Conservation (phyloP, 1,140 invertebrate genomes). For the Lasaia peninsularis region DNA sequence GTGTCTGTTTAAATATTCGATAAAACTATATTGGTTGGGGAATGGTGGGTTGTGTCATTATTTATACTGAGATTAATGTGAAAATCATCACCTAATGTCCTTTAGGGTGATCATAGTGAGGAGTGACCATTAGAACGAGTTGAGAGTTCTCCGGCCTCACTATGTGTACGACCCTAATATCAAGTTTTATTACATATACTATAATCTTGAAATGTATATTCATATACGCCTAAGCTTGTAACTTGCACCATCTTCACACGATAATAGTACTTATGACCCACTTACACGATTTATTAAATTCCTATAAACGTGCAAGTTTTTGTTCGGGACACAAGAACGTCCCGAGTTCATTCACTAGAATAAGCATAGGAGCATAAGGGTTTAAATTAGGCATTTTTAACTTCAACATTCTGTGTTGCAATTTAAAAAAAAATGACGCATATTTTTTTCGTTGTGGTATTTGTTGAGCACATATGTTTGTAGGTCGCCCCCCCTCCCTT, state of each 20-base stretch:
- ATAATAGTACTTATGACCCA: constrained; percentile 33
- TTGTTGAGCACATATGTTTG: constrained; percentile 48
- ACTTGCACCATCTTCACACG: constrained; percentile 19
- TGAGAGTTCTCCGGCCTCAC: neutral
- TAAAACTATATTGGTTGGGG: neutral
- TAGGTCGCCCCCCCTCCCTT: too few relatives aligned
- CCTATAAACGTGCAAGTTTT: constrained; percentile 23
- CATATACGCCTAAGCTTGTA: constrained; percentile 32
- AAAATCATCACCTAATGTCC: neutral
- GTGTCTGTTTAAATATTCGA: constrained; percentile 6
- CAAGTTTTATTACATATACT: constrained; percentile 9
- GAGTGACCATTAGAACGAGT: neutral
- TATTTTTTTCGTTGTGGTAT: constrained; percentile 44
- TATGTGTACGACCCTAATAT: constrained; percentile 4
- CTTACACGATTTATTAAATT: constrained; percentile 15
- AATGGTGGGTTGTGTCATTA: constrained; percentile 9
- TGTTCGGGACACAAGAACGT: constrained; percentile 22
- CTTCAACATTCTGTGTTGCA: constrained; percentile 65
- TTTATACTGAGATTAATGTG: constrained; percentile 10
- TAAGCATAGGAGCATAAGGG: constrained; percentile 61
- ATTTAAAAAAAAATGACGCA: constrained; percentile 38
- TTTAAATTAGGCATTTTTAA: constrained; percentile 63
- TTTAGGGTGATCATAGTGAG: constrained; percentile 8
- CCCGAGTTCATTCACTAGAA: constrained; percentile 50
- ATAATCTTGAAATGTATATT: constrained; percentile 29